Conservation (phyloP, 2,888 invertebrate species). For the Thelaira solivaga region DNA sequence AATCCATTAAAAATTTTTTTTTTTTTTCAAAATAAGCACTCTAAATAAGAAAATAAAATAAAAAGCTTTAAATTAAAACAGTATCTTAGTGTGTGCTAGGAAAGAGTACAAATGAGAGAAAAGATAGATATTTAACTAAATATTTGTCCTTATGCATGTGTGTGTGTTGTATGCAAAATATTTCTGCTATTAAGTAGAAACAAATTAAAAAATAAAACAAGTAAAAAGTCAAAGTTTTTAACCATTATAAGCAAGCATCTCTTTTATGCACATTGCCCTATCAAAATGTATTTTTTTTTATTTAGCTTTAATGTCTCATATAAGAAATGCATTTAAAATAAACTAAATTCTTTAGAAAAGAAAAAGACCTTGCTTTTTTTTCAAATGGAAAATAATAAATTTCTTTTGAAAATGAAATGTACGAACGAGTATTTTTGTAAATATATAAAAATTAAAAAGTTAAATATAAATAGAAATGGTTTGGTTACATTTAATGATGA, state of each 20-base stretch:
- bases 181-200: not conserved
- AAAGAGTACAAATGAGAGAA: no score
- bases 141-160: not conserved
- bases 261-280: not conserved
- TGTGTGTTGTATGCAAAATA: not conserved
- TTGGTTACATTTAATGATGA: conserved; percentile 45
- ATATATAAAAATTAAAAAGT: not conserved
- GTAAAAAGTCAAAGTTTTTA: not conserved
- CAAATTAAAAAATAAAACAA: not conserved
- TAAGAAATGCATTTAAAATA: conserved; percentile 41
- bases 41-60: not conserved
- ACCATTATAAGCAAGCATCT: not conserved
- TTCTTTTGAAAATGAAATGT: conserved; percentile 27
- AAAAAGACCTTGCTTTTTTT: conserved; percentile 38
- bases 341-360: conserved; percentile 49
- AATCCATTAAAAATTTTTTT: conserved; percentile 16
- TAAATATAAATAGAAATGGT: not conserved
- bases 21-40: no score
- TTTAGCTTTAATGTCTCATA: conserved; percentile 31
- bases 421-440: not conserved
- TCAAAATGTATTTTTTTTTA: not conserved
- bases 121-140: not conserved
- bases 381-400: conserved; percentile 13
- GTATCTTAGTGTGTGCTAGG: no score
- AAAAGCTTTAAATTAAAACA: no score